Percentiles rank a stretch among this genome's conserved stretches.
These are phyloP conservation scores for Pseudomyrmex pallidus DNA, from an alignment of 1,140 invertebrate species.

Conservation along the genomic window DNA sequence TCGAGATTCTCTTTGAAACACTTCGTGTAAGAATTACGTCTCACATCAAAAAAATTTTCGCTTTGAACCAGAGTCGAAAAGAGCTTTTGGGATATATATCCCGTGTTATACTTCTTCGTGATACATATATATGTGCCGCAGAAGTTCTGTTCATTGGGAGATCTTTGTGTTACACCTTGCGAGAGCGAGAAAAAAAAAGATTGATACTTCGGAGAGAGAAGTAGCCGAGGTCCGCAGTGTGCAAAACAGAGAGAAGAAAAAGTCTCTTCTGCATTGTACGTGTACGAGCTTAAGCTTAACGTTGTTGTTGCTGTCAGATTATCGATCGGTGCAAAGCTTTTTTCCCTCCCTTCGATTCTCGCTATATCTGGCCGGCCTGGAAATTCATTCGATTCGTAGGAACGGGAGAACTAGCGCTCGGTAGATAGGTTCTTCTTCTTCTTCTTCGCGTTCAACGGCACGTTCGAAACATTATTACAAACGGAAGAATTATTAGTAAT, in stretches of 20 bases:
- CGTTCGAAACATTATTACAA: constrained; percentile 38
- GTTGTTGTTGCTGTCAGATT: constrained; percentile 29
- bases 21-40: background rate
- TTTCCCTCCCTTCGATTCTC: constrained; percentile 46
- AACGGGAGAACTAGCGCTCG: constrained; percentile 16
- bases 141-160: no score
- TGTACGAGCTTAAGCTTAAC: constrained; percentile 10
- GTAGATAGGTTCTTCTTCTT: background rate
- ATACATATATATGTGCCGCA: no score
- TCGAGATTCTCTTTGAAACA: background rate
- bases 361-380: constrained; percentile 53
- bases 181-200: constrained; percentile 24
- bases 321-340: constrained; percentile 56
- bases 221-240: constrained; percentile 18
- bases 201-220: constrained; percentile 40
- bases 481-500: constrained; percentile 47
- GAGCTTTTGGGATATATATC: background rate
- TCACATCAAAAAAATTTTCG: background rate
- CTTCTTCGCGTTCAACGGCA: background rate
- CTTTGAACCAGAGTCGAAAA: background rate
- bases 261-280: constrained; percentile 9
- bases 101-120: background rate
- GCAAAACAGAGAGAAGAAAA: constrained; percentile 41
- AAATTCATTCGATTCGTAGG: constrained; percentile 52
- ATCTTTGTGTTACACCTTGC: constrained; percentile 1